Evolutionary conservation across 2,888 invertebrate genomes (phyloP).

Genomic region (Microctonus brassicae): DNA sequence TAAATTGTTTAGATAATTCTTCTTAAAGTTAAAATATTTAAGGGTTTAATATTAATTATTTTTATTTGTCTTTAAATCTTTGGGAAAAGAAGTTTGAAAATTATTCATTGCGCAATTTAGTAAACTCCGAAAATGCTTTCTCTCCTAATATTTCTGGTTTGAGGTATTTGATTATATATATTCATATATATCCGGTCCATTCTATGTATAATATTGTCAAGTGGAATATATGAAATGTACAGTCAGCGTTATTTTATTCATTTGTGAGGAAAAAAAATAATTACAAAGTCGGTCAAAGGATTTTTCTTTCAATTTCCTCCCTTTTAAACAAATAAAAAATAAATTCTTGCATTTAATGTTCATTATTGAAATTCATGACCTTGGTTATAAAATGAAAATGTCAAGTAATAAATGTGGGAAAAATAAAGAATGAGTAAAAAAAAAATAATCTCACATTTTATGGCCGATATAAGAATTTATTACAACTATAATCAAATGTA

Average conservation of each 20-base stretch:
- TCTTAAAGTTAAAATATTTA: not conserved
- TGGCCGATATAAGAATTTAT: constrained; percentile 3
- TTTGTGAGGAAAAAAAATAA: not conserved
- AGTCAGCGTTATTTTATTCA: not conserved
- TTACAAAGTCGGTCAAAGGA: no score
- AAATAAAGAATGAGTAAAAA: not conserved
- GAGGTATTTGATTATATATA: not conserved
- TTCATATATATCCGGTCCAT: not conserved
- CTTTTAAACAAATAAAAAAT: no score
- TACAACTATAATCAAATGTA: not conserved
- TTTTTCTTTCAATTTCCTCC: no score
- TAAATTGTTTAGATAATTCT: no score
- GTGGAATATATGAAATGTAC: not conserved
- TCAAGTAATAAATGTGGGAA: no score
- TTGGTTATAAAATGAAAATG: no score
- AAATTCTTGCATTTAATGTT: no score
- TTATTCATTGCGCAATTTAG: not conserved
- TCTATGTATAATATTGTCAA: not conserved
- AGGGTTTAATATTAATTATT: not conserved
- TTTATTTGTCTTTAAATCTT: not conserved
- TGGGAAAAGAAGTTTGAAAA: not conserved
- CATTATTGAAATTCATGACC: no score
- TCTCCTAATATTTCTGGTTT: not conserved
- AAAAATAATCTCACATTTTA: not conserved
- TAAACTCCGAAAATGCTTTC: not conserved